Evolutionary conservation across 2,888 invertebrate genomes (phyloP).

Genomic region (Toxonevra muliebris): DNA sequence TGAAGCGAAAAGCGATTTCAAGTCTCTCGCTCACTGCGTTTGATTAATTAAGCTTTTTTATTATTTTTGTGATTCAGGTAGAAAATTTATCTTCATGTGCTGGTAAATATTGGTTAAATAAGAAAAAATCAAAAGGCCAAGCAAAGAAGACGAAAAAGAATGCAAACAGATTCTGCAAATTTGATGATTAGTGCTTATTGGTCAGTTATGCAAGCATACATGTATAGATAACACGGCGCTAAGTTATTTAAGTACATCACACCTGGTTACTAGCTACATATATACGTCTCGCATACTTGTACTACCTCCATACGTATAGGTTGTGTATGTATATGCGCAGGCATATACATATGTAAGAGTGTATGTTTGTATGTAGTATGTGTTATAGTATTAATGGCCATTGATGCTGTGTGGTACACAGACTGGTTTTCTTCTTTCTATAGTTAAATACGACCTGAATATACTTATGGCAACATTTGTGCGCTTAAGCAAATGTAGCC

Average conservation of each 20-base stretch:
- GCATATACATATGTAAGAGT: no score
- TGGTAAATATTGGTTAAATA: no score
- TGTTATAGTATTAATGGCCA: conserved; percentile 12
- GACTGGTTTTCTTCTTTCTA: conserved; percentile 26
- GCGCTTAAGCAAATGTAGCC: conserved; percentile 39
- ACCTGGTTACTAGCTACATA: conserved; percentile 24
- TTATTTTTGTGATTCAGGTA: no score
- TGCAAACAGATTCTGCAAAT: no score
- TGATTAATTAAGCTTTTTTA: not conserved
- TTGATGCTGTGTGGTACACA: conserved; percentile 3
- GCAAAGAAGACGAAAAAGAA: no score
- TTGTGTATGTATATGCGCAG: no score
- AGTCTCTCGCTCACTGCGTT: not conserved
- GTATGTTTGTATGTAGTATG: no score
- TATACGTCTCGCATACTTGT: not conserved
- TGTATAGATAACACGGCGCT: conserved; percentile 21
- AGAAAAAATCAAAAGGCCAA: no score
- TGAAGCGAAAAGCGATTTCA: not conserved
- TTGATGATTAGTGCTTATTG: conserved; percentile 19
- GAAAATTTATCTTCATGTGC: no score
- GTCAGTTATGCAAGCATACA: conserved; percentile 8
- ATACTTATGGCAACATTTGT: conserved; percentile 15
- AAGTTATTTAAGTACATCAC: conserved; percentile 32
- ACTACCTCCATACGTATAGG: not conserved
- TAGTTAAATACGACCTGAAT: conserved; percentile 15